Evolutionary conservation across 1,140 invertebrate genomes (phyloP).

Genomic region (Agrypnia vestita): DNA sequence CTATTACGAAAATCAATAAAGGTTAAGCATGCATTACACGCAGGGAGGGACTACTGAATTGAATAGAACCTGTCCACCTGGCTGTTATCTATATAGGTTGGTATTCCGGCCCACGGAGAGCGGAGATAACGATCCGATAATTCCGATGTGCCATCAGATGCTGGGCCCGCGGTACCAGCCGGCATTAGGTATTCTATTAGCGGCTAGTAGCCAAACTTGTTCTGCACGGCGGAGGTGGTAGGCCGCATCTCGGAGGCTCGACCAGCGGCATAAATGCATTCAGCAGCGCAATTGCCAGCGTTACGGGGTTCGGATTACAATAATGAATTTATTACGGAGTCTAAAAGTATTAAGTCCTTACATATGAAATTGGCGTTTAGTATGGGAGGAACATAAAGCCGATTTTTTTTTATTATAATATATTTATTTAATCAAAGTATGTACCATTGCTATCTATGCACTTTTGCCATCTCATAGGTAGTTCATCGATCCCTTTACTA

Average conservation of each 20-base stretch:
- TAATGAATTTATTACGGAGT: too few relatives aligned
- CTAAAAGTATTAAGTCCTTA: too few relatives aligned
- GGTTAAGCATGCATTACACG: neutral
- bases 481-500: too few relatives aligned
- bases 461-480: too few relatives aligned
- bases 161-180: neutral
- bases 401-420: too few relatives aligned
- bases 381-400: too few relatives aligned
- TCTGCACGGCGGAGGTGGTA: neutral
- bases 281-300: neutral
- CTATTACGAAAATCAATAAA: neutral
- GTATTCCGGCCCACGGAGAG: slow-evolving; percentile 2
- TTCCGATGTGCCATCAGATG: slow-evolving; percentile 8
- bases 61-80: slow-evolving; percentile 9
- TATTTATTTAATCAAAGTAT: too few relatives aligned
- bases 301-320: too few relatives aligned
- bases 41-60: neutral
- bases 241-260: neutral
- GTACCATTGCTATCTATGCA: too few relatives aligned
- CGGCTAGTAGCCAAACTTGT: slow-evolving; percentile 10
- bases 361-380: too few relatives aligned
- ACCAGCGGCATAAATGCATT: slow-evolving; percentile 5
- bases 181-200: slow-evolving; percentile 16
- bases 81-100: slow-evolving; percentile 20
- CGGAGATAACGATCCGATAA: slow-evolving; percentile 15